Evolutionary conservation across 2,888 invertebrate genomes (phyloP).

Genomic region (Cremastinae sp.): DNA sequence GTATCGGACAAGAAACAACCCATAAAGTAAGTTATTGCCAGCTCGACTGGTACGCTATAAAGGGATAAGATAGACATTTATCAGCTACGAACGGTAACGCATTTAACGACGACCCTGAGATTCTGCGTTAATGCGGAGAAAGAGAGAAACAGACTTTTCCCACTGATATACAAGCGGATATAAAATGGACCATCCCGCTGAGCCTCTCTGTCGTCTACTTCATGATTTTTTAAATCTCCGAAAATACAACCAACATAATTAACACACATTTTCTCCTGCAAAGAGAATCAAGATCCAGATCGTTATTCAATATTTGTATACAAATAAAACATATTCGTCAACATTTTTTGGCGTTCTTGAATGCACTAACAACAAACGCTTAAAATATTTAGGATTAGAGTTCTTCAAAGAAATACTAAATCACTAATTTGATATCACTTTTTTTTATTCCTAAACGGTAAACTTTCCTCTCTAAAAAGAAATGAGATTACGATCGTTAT

Average conservation of each 20-base stretch:
- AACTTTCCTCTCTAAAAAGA: too few relatives aligned
- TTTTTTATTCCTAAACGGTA: too few relatives aligned
- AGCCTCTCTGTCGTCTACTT: conserved; percentile 6
- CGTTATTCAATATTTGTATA: too few relatives aligned
- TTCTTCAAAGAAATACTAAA: too few relatives aligned
- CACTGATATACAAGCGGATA: conserved; percentile 18
- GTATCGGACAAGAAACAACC: conserved; percentile 69
- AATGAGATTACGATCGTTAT: too few relatives aligned
- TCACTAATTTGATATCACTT: too few relatives aligned
- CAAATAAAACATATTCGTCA: too few relatives aligned
- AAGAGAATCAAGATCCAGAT: too few relatives aligned
- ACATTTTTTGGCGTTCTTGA: too few relatives aligned
- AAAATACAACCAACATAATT: not conserved
- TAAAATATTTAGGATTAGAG: too few relatives aligned
- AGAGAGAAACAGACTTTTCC: conserved; percentile 16
- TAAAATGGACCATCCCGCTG: conserved; percentile 40
- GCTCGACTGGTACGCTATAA: conserved; percentile 68
- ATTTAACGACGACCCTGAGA: conserved; percentile 67
- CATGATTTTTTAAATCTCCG: not conserved
- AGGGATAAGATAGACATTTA: conserved; percentile 77
- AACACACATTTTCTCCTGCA: not conserved
- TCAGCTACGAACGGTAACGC: conserved; percentile 72
- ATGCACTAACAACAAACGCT: too few relatives aligned
- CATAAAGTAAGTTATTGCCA: conserved; percentile 76
- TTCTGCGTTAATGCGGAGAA: conserved; percentile 56